phyloP scores from a whole-genome alignment of 2,113 vertebrate genomes.

The Guaruba guarouba region DNA sequence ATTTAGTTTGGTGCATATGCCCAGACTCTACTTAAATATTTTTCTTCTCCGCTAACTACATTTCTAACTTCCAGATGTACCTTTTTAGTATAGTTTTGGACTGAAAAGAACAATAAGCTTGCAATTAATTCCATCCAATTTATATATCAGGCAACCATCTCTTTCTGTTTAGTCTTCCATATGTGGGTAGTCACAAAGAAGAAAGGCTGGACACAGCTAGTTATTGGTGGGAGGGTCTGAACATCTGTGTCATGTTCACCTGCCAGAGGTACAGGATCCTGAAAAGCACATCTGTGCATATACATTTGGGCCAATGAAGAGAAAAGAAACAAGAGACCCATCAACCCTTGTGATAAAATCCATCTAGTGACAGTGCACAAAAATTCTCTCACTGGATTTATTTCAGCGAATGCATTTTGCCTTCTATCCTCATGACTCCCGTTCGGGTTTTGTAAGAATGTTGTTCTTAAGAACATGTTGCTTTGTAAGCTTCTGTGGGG shows the following conservation, averaged over 20 bases:
- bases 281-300: rapidly evolving
- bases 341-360: background rate
- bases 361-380: background rate
- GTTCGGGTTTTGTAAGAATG: background rate
- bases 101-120: background rate
- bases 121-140: background rate
- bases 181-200: background rate
- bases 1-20: background rate
- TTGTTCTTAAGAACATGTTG: background rate
- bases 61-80: background rate
- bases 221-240: background rate
- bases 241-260: background rate
- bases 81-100: background rate
- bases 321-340: background rate
- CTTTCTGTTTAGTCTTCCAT: background rate
- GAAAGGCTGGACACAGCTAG: background rate
- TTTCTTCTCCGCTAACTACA: background rate
- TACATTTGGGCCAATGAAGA: background rate
- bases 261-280: background rate
- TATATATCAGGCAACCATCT: background rate
- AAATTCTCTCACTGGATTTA: background rate
- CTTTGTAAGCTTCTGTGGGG: background rate
- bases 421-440: background rate
- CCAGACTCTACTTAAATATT: background rate
- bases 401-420: background rate